phyloP scores from a whole-genome alignment of 2,113 vertebrate genomes.

The Tetrax tetrax region DNA sequence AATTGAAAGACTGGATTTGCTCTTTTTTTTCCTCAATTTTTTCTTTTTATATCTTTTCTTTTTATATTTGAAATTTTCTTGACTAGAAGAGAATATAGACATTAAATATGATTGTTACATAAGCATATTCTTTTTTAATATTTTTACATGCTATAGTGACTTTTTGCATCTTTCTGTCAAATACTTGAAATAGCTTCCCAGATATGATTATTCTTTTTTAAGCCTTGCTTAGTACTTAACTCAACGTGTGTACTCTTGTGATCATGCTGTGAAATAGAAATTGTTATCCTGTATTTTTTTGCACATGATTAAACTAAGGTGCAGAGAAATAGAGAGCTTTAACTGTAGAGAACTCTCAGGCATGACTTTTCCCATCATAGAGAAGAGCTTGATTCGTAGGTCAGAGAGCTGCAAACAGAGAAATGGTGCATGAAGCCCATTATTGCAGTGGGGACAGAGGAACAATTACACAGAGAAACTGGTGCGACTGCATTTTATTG shows the following conservation, averaged over 20 bases:
- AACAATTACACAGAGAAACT: neutral
- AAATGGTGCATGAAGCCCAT: neutral
- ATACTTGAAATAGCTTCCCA: neutral
- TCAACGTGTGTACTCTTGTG: neutral
- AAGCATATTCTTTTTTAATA: neutral
- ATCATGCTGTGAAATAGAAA: neutral
- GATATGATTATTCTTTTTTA: neutral
- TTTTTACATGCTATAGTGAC: neutral
- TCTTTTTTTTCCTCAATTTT: neutral
- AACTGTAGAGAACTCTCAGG: neutral
- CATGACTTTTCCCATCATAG: neutral
- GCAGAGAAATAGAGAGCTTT: neutral
- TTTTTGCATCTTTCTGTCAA: neutral
- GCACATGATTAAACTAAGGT: neutral
- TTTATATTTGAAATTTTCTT: neutral
- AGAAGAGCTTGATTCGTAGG: neutral
- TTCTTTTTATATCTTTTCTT: neutral
- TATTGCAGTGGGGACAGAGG: neutral
- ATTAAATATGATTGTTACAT: neutral
- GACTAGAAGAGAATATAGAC: neutral
- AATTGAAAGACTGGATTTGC: neutral
- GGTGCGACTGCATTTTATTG: neutral
- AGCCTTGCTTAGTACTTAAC: neutral
- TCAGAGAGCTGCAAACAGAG: neutral
- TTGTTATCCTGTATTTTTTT: neutral